Base-by-base conservation (phyloP, 1,140 invertebrate species). In the Drosophila arawakana region DNA sequence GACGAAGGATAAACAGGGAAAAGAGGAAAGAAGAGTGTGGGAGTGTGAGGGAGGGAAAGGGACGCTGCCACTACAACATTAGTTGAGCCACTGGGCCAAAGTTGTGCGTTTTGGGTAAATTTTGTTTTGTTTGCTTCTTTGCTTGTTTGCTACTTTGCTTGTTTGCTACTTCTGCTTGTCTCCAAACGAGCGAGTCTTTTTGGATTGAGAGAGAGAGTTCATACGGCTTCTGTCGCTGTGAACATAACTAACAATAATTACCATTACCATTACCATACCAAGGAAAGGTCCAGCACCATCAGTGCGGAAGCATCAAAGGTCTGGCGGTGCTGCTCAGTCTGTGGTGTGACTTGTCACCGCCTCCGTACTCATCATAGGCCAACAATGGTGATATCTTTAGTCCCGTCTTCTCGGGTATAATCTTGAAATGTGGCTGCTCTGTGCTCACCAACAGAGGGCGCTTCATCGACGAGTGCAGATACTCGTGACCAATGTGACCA, bases 381-480 rank as follows among this genome's bases (percentile, higher is more conserved):
- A 94, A 92, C 66, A 94, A 86, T 6, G 93, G 93, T 46, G 93
- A 93, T 47, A 93, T 93, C 78, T 93, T 93, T 3, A 94, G 83
- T 7, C 93, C 93, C 30, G 93, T 93, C 81, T 93, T 93, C 70
- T 93, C 93, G 10, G 93, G 93, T 30, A 94, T 91, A 11, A 94
- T 93, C 78, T 94, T 93, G 44, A 94, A 93, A 76, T 93, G 93
- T 15, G 93, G 91, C 71, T 93, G 85, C 59, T 92, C 91, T 54
- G 84, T 82, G 55, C 78, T 92, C n/a, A 94, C 78, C 66, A 92
- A 80, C 55, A 94, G 72, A 0, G 93, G 93, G 0, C 93, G 92
- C 78, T 93, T 93, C 65, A 93, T 93, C 21, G 93, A 93, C 15
- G 93, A 93, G 59, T 93, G 88, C 65, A 93, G 83, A 90, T 93